These are phyloP conservation scores for Premnoplex brunnescens DNA, from an alignment of 2,797 vertebrate species.

Conservation along the genomic window DNA sequence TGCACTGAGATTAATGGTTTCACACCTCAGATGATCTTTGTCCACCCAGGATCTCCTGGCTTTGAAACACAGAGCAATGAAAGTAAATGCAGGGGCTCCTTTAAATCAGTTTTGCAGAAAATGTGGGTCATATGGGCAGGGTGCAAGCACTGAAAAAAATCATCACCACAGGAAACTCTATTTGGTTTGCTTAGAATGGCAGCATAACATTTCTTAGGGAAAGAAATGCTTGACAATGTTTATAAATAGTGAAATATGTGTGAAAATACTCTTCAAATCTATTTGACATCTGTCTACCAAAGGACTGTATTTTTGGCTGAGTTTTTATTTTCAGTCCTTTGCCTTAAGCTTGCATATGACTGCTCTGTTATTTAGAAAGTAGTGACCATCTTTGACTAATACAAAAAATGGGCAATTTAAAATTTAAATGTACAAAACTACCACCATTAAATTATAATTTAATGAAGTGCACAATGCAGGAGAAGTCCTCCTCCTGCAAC, in stretches of 20 bases:
- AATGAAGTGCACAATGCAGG: neutral
- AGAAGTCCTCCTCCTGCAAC: neutral
- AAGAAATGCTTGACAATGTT: neutral
- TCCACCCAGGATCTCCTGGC: neutral
- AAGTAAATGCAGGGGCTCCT: neutral
- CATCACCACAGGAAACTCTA: neutral
- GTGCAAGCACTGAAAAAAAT: neutral
- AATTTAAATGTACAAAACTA: slow-evolving; percentile 2
- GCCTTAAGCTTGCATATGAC: neutral
- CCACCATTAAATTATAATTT: slow-evolving; percentile 5
- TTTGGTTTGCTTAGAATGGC: neutral
- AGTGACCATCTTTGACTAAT: neutral
- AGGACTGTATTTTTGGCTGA: slow-evolving; percentile 8
- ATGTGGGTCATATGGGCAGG: neutral
- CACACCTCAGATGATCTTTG: neutral
- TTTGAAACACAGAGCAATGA: neutral
- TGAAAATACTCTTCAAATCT: slow-evolving; percentile 33
- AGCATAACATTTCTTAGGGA: neutral
- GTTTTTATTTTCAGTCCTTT: neutral
- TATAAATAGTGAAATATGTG: slow-evolving; percentile 37
- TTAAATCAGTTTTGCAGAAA: slow-evolving; percentile 12
- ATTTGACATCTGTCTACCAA: slow-evolving; percentile 2
- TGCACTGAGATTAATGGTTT: neutral
- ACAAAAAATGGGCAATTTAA: slow-evolving; percentile 3
- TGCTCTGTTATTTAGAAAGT: slow-evolving; percentile 29